Base-by-base conservation (phyloP, 53 echinoderm and acorn worm genomes). In the Mesocentrotus franciscanus region DNA sequence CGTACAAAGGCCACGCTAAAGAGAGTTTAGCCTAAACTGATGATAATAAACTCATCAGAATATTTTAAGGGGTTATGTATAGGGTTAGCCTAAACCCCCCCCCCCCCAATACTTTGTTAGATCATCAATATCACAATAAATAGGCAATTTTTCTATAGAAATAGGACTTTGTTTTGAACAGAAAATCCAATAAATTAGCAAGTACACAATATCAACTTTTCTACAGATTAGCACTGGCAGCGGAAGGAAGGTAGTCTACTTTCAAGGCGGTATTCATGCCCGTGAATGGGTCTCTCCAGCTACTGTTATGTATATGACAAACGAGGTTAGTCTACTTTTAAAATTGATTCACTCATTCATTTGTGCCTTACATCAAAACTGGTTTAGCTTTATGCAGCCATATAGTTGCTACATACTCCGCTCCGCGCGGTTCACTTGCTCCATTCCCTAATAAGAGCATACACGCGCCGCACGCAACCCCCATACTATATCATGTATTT, bases 271-370 rank as follows among this genome's bases (percentile, higher is more conserved):
- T 34, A 95, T 97, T 20, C 97, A 97, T 89, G 97, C 97, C 60
- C 89, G 97, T 84, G 97, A 97, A 36, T 97, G 97, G 97, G 90
- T 97, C 61, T 94, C 97, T 10, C 97, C 97, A 8, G 97, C 97
- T 22, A 97, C 97, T 9, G 92, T 97, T 42, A 95, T 97, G 95
- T 95, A 90, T 78, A 95, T 97, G 22, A 84, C 96, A 35, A 94
- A 97, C n/a, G n/a, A 85, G 83, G 97, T 96, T 85, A 70, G 92
- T 70, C 17, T 32, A 68, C 14, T 2, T 16, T 87, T 87, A 36
- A n/a, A 9, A 78, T 78, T 30, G n/a, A 15, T 78, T 78, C 30
- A 26, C n/a, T 78, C 27, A 12, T 78, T 78, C 9, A 78, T 4
- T 33, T 33, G 11, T 33, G 27, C 29, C 12, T 11, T 78, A 33